Evolutionary conservation across 1,140 invertebrate species (phyloP), one percentile per base, ranked within the genome.

Genomic region (Anadara kagoshimensis): DNA sequence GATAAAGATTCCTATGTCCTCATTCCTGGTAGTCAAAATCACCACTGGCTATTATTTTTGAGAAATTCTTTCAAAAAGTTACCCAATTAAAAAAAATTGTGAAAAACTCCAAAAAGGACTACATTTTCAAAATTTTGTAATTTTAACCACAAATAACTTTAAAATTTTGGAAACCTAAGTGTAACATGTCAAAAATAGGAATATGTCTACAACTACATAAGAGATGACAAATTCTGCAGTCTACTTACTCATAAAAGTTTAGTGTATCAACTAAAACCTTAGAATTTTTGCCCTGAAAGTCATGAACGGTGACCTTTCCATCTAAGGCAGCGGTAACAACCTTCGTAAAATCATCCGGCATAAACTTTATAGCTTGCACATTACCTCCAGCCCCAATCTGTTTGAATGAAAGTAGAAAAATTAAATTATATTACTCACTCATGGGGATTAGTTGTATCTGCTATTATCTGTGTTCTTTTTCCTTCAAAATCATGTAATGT

Each of bases 331-430:
- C 81, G 18, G 81, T 83, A 26, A 84, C 73, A 8, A 87, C 63
- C 24, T 72, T 71, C 24, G 64, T 73, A 11, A 66, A 26, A 61
- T 86, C 70, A 54, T 72, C 62, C 2, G 80, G 79, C 78, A 83
- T 84, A 72, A 89, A 87, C 70, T 85, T 85, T 53, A 86, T 53
- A 8, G 85, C 78, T 65, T 86, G 80, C 18, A 86, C 80, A 20
- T 82, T 86, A 24, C 85, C 86, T 26, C 85, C 85, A 53, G 84
- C 75, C 11, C 85, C 86, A 70, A 71, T 73, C 85, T 87, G 57
- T 11, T 65, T 78, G 16, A 5, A 53, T 10, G 47, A 41, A 74
- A 4, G n/a, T 41, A 68, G 10, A 36, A 8, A 53, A 18, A 62
- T 43, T 11, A 43, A 43, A 59, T 29, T 29, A 26, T 36, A n/a